Conservation (phyloP, 2,888 invertebrate genomes). For the Tenthredo distinguenda region DNA sequence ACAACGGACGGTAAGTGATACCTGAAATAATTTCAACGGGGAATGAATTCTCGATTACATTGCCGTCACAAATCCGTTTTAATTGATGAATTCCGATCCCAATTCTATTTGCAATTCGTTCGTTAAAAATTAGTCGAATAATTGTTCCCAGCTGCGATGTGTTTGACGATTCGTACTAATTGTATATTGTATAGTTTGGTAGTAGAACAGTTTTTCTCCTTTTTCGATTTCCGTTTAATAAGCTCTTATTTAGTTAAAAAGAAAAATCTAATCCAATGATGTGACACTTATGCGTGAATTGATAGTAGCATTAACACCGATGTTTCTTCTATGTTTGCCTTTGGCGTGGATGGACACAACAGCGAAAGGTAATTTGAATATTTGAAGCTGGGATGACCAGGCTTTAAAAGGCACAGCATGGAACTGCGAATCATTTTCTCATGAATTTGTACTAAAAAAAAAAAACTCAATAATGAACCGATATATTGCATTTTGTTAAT, state of each 20-base stretch:
- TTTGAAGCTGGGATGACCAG: conserved; percentile 28
- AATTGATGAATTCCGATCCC: not conserved
- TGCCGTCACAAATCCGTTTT: conserved; percentile 43
- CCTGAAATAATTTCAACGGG: conserved; percentile 41
- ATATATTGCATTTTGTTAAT: not conserved
- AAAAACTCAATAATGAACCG: not conserved
- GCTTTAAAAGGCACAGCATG: conserved; percentile 31
- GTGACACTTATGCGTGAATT: not conserved
- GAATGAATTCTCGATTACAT: conserved; percentile 44
- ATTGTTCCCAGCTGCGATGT: not conserved
- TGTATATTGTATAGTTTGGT: not conserved
- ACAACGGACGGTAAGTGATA: conserved; percentile 92
- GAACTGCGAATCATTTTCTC: not conserved
- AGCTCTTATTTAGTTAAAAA: conserved; percentile 53
- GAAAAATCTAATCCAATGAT: conserved; percentile 23
- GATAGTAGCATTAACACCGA: conserved; percentile 54
- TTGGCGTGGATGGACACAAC: conserved; percentile 62
- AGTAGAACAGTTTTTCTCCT: not conserved
- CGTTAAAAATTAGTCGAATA: not conserved
- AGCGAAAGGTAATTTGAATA: conserved; percentile 76
- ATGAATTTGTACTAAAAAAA: not conserved
- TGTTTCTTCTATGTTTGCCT: conserved; percentile 58
- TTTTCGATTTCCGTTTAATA: conserved; percentile 54
- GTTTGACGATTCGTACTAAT: not conserved
- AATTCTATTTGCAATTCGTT: not conserved